These are phyloP conservation scores for Entomobrya multifasciata DNA, from an alignment of 2,888 invertebrate genomes.

Conservation along the genomic window DNA sequence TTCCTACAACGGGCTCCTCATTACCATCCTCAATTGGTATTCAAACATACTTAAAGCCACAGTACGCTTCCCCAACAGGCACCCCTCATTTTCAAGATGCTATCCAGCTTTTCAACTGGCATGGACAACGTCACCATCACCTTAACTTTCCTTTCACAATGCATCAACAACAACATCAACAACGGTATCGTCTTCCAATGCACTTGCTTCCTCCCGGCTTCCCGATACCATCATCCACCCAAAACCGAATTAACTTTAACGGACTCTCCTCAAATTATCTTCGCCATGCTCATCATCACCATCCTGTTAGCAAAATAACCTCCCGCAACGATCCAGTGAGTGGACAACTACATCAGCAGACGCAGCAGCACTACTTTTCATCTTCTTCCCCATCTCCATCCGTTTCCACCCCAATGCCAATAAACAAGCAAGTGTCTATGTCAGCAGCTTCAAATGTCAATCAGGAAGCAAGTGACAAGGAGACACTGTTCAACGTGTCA, in stretches of 20 bases:
- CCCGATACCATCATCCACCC: conserved; percentile 13
- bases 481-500: conserved; percentile 1
- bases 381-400: conserved; percentile 6
- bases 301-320: conserved; percentile 6
- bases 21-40: background rate
- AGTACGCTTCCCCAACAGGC: conserved; percentile 21
- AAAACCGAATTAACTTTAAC: conserved; percentile 2
- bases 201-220: background rate
- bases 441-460: conserved; percentile 30
- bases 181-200: no score
- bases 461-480: conserved; percentile 43
- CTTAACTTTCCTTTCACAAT: conserved; percentile 21
- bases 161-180: conserved; percentile 47
- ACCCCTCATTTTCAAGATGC: conserved; percentile 60
- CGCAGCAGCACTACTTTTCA: background rate
- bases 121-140: conserved; percentile 36
- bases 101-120: conserved; percentile 64
- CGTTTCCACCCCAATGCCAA: background rate
- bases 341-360: background rate
- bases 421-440: background rate
- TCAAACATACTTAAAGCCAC: no score
- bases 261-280: background rate
- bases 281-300: background rate
- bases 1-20: background rate
- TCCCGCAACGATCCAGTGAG: conserved; percentile 27